A percentile compares a stretch with the other conserved stretches of the same genome.
Evolutionary conservation across 2,113 vertebrate species (phyloP).

Genomic region (Rhipidura dahli): DNA sequence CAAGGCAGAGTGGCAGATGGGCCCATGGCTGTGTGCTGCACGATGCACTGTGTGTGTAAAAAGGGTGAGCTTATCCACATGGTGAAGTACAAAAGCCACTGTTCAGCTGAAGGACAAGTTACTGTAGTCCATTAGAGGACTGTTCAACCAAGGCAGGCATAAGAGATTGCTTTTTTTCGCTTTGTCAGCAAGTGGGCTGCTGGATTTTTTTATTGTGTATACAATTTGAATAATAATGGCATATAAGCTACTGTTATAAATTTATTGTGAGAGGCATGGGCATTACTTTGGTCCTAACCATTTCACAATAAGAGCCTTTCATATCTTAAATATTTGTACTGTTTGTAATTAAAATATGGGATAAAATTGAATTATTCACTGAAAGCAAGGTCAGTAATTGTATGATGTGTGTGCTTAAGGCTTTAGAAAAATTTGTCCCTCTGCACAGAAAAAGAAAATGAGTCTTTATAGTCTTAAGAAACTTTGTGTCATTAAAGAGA

Average conservation of each 20-base stretch:
- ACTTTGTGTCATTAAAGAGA: neutral
- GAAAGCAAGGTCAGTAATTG: neutral
- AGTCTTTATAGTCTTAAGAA: neutral
- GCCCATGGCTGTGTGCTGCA: fast-evolving
- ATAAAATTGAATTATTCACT: neutral
- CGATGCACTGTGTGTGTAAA: fast-evolving
- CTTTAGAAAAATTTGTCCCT: neutral
- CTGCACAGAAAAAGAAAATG: neutral
- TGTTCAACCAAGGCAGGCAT: neutral
- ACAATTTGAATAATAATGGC: neutral
- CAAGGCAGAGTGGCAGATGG: neutral
- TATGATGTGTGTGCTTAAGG: neutral
- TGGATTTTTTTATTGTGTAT: neutral
- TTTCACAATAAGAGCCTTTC: neutral
- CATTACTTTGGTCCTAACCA: neutral
- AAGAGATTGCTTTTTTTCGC: neutral
- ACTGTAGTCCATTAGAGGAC: neutral
- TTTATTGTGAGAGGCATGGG: neutral
- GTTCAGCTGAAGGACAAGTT: neutral
- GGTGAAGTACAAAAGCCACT: neutral
- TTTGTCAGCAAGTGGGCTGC: conserved; percentile 2
- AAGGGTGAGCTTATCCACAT: neutral
- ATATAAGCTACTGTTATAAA: neutral
- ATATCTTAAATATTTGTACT: conserved; percentile 13
- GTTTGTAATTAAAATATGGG: conserved; percentile 19